Evolutionary conservation across 2,797 vertebrate genomes (phyloP), one percentile per base, ranked within the genome.

Genomic region (Brachyalestes nurse): DNA sequence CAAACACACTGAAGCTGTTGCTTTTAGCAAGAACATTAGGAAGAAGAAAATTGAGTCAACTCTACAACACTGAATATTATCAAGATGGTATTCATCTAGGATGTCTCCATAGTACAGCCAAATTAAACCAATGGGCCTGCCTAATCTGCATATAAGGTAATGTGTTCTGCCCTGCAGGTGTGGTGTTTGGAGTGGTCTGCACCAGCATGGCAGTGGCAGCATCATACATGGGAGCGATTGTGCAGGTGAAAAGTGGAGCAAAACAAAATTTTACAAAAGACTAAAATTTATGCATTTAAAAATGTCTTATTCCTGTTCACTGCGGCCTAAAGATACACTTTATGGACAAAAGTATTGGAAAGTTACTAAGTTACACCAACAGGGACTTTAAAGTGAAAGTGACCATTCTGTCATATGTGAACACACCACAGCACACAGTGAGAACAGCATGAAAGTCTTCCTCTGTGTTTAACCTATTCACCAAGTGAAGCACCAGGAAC

Each of bases 161-260:
- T 66, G 66, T 80, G 28, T 72, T 77, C 45, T 60, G 16, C 57
- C 19, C 17, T 51, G 5, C 80, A 97, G 96, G 94, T 92, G 55
- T 96, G 34, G 19, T 95, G 9, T 96, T 96, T 4, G 96, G 96
- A 0, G 5, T 90, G 17, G 49, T 92, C 6, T 96, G 95, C 83
- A 95, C 94, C 4, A 90, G 86, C 0, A 95, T 95, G 94, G 93
- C 94, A 1, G 91, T 92, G 70, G 91, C 87, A 61, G 95, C 96
- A 0, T 95, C 96, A 0, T 77, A 95, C 51, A 88, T 97, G 92
- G 96, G 96, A 67, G 88, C 92, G 42, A 83, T 97, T 4, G 84
- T 96, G 10, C 96, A 97, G 94, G 96, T 97, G 23, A 93, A 82
- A 6, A 72, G 2, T 0, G 49, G 9, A 8, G 9, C 7, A 9